Percentiles rank a stretch among this genome's conserved stretches.
Evolutionary conservation across 2,888 invertebrate species (phyloP).

Genomic region (Lasioglossum pauxillum): DNA sequence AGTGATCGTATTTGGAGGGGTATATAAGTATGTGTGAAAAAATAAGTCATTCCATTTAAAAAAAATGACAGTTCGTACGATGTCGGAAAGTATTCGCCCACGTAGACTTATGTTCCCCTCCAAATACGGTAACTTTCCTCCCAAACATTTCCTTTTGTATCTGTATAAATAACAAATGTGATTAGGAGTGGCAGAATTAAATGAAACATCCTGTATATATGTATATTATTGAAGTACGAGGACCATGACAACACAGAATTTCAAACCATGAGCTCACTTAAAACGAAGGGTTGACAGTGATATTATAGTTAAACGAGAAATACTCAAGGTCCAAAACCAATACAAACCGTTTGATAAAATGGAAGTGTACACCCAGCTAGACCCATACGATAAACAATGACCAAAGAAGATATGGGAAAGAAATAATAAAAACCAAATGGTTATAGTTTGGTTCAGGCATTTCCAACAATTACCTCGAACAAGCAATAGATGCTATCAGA

Average conservation of each 20-base stretch:
- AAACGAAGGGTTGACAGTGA: conserved; percentile 20
- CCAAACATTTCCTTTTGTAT: not conserved
- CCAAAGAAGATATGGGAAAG: conserved; percentile 46
- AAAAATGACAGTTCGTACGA: no score
- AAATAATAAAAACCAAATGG: conserved; percentile 54
- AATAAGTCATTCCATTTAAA: no score
- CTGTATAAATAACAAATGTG: not conserved
- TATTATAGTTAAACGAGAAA: conserved; percentile 30
- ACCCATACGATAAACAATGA: conserved; percentile 41
- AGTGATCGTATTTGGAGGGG: not conserved
- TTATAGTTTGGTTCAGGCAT: conserved; percentile 53
- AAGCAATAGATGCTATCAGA: conserved; percentile 89
- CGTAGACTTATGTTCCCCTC: no score
- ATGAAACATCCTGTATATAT: not conserved
- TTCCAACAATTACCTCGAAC: conserved; percentile 88
- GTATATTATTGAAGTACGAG: conserved; percentile 4
- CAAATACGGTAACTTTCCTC: not conserved
- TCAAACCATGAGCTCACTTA: conserved; percentile 13
- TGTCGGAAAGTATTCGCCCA: no score
- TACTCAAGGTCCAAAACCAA: conserved; percentile 18
- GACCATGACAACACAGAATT: conserved; percentile 23
- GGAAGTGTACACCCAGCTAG: conserved; percentile 22
- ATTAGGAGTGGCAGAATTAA: not conserved
- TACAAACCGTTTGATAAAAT: conserved; percentile 52
- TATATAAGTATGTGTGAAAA: not conserved